These are phyloP conservation scores for Oconnorella tubifera DNA, from an alignment of 2,888 invertebrate species.

Conservation along the genomic window DNA sequence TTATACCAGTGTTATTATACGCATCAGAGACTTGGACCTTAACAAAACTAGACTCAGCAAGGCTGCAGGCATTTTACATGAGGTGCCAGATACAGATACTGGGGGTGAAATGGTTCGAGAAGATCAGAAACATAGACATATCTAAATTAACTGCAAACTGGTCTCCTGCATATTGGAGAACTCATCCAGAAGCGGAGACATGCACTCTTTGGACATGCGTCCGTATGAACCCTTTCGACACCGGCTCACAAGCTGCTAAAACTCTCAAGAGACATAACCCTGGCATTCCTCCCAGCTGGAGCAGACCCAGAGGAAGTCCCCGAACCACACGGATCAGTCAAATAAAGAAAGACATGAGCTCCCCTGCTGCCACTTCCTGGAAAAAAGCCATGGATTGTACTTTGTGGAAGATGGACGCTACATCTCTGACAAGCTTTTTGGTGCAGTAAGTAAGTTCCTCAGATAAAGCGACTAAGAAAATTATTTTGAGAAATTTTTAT, in stretches of 20 bases:
- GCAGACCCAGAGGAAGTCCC: too few relatives aligned
- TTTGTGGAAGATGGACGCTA: too few relatives aligned
- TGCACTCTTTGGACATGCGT: background rate
- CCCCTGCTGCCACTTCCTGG: too few relatives aligned
- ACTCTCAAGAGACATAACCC: background rate
- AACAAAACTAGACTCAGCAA: background rate
- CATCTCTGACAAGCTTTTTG: too few relatives aligned
- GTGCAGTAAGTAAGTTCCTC: too few relatives aligned
- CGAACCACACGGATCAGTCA: too few relatives aligned
- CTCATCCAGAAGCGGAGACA: background rate
- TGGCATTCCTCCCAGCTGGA: background rate
- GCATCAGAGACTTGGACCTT: background rate
- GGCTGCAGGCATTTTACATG: background rate
- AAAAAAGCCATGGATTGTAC: too few relatives aligned
- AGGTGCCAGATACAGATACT: background rate
- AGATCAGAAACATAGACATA: background rate
- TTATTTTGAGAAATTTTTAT: too few relatives aligned
- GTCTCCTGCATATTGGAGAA: background rate
- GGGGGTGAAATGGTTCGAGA: background rate
- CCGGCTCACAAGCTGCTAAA: background rate
- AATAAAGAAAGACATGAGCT: too few relatives aligned
- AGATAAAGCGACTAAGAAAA: too few relatives aligned
- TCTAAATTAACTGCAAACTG: background rate
- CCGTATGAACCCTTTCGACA: background rate
- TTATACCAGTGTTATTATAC: background rate